These are phyloP conservation scores for Cyrtodaria siliqua DNA, from an alignment of 2,888 invertebrate species.

Conservation along the genomic window DNA sequence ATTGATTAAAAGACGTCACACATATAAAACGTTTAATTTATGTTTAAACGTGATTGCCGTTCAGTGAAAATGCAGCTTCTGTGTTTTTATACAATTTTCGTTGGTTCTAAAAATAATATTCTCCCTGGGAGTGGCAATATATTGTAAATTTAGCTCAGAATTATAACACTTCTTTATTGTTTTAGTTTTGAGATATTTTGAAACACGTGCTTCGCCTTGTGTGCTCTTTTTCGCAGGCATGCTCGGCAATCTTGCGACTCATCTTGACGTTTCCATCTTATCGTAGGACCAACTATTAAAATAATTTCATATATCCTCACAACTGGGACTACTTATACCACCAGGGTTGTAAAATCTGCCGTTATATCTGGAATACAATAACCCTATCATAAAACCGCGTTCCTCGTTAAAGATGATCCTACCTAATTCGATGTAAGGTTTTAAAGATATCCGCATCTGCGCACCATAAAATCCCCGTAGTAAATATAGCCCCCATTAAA, in stretches of 20 bases:
- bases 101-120: too few relatives aligned
- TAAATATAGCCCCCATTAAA: slow-evolving; percentile 64
- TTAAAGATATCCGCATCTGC: slow-evolving; percentile 66
- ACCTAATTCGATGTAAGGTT: slow-evolving; percentile 59
- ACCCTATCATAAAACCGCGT: slow-evolving; percentile 25
- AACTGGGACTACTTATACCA: slow-evolving; percentile 41
- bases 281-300: slow-evolving; percentile 27
- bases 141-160: too few relatives aligned
- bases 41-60: too few relatives aligned
- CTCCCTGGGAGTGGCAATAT: too few relatives aligned
- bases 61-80: too few relatives aligned
- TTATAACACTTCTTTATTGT: too few relatives aligned
- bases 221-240: slow-evolving; percentile 2
- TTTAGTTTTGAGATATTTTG: too few relatives aligned
- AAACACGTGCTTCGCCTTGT: background rate
- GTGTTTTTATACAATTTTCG: too few relatives aligned
- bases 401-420: slow-evolving; percentile 17
- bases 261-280: slow-evolving; percentile 42
- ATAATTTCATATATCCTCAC: slow-evolving; percentile 41
- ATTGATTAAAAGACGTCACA: too few relatives aligned
- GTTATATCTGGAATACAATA: slow-evolving; percentile 36
- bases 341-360: slow-evolving; percentile 37
- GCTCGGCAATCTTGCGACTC: slow-evolving; percentile 11
- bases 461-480: slow-evolving; percentile 65
- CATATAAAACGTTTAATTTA: too few relatives aligned